Conservation (phyloP, 2,888 invertebrate species). For the Dorcus parallelipipedus region DNA sequence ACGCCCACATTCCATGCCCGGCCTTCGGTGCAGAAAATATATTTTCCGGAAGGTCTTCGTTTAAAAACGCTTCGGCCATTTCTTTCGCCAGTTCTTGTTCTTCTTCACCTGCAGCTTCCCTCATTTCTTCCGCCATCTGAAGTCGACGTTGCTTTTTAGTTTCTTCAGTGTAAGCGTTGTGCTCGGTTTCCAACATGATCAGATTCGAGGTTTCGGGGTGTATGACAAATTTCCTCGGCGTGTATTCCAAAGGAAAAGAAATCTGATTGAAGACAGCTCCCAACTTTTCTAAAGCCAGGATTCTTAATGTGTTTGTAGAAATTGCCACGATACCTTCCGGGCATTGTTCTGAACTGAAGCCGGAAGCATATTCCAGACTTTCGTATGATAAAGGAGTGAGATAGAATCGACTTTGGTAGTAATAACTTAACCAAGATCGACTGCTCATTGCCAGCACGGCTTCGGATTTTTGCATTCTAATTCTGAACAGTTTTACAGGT, state of each 20-base stretch:
- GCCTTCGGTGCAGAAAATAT: conserved; percentile 96
- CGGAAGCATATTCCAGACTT: conserved; percentile 94
- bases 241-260: conserved; percentile 88
- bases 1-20: conserved; percentile 95
- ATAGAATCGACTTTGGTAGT: conserved; percentile 95
- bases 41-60: conserved; percentile 91
- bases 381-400: conserved; percentile 95
- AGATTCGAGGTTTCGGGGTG: conserved; percentile 89
- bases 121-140: conserved; percentile 98
- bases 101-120: conserved; percentile 93
- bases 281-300: conserved; percentile 95
- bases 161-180: conserved; percentile 96
- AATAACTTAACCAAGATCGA: conserved; percentile 96
- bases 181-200: conserved; percentile 93
- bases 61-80: conserved; percentile 95
- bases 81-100: conserved; percentile 94
- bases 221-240: conserved; percentile 91
- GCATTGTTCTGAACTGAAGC: conserved; percentile 96
- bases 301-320: conserved; percentile 93
- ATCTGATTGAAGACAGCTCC: conserved; percentile 98
- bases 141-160: conserved; percentile 86
- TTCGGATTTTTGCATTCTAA: conserved; percentile 92
- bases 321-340: conserved; percentile 98
- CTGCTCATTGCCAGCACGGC: conserved; percentile 98
- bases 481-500: conserved; percentile 94